Percentiles rank a stretch among this genome's conserved stretches.
Conservation (phyloP, 2,888 invertebrate genomes). For the Tachina grossa region DNA sequence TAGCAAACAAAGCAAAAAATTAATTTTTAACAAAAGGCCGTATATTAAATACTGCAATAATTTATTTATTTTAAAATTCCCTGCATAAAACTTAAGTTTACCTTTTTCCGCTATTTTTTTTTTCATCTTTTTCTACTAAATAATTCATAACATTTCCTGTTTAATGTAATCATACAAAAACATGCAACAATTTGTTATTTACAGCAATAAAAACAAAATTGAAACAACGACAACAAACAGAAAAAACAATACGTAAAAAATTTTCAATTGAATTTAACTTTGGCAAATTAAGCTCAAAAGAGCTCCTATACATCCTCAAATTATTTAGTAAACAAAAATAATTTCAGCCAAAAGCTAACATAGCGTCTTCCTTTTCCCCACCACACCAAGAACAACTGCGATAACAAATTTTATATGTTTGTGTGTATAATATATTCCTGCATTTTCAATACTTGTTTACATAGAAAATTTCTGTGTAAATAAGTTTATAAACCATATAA, state of each 20-base stretch:
- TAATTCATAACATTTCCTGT: constrained; percentile 1
- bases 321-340: constrained; percentile 6
- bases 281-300: constrained; percentile 26
- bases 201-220: not conserved
- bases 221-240: not conserved
- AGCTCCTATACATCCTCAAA: not conserved
- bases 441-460: not conserved
- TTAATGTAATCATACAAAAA: not conserved
- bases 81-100: not conserved
- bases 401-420: not conserved
- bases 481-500: not conserved
- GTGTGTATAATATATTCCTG: not conserved
- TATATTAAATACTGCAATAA: not conserved
- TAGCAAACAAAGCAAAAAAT: not conserved
- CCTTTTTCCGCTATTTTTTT: not conserved
- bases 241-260: constrained; percentile 3
- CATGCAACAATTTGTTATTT: not conserved
- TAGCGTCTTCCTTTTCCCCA: not conserved
- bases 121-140: not conserved
- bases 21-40: no score
- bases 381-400: not conserved
- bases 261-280: constrained; percentile 52
- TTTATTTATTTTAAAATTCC: not conserved
- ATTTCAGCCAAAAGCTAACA: not conserved
- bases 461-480: not conserved